Percentiles rank a stretch among this genome's conserved stretches.
Conservation (phyloP, 2,113 vertebrate genomes). For the Nycticryphes semicollaris region DNA sequence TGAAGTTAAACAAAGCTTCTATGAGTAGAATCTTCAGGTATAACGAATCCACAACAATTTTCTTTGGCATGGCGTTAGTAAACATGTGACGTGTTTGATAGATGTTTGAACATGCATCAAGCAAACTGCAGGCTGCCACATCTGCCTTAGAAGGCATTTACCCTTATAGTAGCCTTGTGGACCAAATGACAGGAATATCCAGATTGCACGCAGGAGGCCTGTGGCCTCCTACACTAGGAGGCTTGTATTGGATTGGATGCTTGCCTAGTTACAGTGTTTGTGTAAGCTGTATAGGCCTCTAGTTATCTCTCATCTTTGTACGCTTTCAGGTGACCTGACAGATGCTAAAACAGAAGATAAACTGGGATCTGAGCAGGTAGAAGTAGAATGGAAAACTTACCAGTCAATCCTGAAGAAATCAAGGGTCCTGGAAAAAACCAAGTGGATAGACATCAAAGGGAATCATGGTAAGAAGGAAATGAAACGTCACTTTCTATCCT, state of each 20-base stretch:
- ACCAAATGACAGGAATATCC: not conserved
- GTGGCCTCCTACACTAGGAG: not conserved
- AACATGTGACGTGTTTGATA: not conserved
- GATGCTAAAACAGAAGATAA: constrained; percentile 91
- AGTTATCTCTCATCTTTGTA: not conserved
- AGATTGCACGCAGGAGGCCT: not conserved
- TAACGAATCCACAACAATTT: not conserved
- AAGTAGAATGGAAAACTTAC: constrained; percentile 95
- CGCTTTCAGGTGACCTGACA: constrained; percentile 88
- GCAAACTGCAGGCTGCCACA: not conserved
- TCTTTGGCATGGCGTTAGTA: not conserved
- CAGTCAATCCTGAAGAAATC: constrained; percentile 89
- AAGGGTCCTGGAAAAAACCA: constrained; percentile 89
- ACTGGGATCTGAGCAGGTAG: constrained; percentile 89
- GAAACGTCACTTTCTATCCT: not conserved
- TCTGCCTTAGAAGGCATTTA: not conserved
- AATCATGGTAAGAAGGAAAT: constrained; percentile 87
- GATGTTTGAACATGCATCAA: not conserved
- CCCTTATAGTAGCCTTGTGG: not conserved
- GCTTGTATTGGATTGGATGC: not conserved
- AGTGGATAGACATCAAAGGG: constrained; percentile 95
- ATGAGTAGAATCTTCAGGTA: not conserved
- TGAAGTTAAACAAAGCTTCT: not conserved
- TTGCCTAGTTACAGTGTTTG: not conserved
- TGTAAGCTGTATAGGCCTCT: not conserved